A percentile compares a stretch with the other conserved stretches of the same genome.
These are phyloP conservation scores for Alitta virens DNA, from an alignment of 2,888 invertebrate genomes.

Conservation along the genomic window DNA sequence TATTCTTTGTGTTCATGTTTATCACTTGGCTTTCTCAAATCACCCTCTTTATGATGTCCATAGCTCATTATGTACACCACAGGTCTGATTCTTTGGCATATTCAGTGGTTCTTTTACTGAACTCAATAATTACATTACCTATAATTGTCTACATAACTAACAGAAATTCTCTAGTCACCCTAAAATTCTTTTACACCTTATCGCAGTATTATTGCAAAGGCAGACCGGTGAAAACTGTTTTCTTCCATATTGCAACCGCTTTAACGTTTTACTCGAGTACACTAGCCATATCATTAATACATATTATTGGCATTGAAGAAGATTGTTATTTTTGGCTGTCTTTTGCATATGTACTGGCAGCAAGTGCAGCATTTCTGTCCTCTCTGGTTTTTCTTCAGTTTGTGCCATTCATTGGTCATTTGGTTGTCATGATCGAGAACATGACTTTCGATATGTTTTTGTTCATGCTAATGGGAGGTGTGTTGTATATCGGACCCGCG, in stretches of 20 bases:
- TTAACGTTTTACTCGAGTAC: too few species aligned
- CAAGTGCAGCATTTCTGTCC: neutral
- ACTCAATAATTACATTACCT: neutral
- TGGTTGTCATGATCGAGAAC: neutral
- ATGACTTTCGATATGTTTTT: neutral
- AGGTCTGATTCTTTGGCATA: too few species aligned
- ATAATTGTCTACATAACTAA: neutral
- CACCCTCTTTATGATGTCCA: too few species aligned
- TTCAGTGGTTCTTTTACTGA: too few species aligned
- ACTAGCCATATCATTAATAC: too few species aligned
- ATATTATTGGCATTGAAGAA: neutral
- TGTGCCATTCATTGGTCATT: neutral
- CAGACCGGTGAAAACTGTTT: too few species aligned
- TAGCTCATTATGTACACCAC: too few species aligned
- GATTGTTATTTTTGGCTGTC: neutral
- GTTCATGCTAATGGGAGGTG: neutral
- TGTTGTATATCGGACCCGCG: neutral
- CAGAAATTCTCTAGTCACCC: neutral
- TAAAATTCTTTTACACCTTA: too few species aligned
- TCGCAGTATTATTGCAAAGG: too few species aligned
- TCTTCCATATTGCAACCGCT: too few species aligned
- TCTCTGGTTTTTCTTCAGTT: neutral
- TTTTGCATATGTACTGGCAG: neutral
- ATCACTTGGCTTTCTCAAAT: too few species aligned
- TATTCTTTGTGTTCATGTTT: too few species aligned